phyloP scores from a whole-genome alignment of 2,113 vertebrate genomes.

The Pardalotus punctatus region DNA sequence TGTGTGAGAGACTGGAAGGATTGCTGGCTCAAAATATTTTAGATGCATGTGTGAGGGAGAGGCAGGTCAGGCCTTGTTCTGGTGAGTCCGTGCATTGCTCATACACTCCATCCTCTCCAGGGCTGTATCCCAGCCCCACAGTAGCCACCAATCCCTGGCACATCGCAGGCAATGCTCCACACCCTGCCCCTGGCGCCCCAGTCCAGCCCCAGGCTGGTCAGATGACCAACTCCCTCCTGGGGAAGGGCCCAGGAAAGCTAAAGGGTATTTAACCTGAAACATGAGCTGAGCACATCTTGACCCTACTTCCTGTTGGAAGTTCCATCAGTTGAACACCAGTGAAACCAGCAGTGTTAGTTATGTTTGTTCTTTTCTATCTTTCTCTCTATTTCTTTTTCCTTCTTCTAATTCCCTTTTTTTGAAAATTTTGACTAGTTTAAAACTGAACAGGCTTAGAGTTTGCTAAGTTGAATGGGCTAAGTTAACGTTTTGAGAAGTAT shows the following conservation, averaged over 20 bases:
- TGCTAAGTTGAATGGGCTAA: neutral
- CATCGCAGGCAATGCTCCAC: too few species aligned
- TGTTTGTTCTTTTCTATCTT: neutral
- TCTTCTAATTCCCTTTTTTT: neutral
- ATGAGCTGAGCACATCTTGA: neutral
- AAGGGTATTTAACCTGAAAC: neutral
- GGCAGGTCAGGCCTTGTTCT: neutral
- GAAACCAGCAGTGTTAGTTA: neutral
- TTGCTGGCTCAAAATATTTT: neutral
- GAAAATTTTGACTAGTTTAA: neutral
- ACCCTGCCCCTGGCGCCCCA: neutral
- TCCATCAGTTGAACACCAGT: neutral
- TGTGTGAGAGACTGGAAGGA: neutral
- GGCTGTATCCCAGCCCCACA: neutral
- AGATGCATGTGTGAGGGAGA: too few species aligned
- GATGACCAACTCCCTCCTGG: neutral
- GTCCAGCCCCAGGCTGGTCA: neutral
- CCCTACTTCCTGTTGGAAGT: neutral
- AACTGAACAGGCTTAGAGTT: neutral
- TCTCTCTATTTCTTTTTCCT: neutral
- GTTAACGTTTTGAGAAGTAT: neutral
- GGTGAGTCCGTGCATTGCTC: neutral
- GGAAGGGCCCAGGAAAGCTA: neutral
- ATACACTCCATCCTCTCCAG: rapidly evolving
- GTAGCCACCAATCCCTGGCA: neutral